Evolutionary conservation across 64 coral and sea anemone species (phyloP), one percentile per base, ranked within the genome.

Genomic region (Actinia tenebrosa): DNA sequence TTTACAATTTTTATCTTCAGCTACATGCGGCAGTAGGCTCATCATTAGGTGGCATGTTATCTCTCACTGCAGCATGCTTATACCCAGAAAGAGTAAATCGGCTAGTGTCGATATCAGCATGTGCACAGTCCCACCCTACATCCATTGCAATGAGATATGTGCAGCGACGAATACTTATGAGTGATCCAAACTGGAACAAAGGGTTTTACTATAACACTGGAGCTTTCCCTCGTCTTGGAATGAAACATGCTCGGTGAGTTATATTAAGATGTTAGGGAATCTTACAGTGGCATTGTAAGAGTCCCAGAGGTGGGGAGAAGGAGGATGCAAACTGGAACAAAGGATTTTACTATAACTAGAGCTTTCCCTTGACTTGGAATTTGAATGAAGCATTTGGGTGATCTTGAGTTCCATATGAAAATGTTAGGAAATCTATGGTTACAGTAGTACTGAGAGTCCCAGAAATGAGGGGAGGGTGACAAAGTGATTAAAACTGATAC

Each of bases 101-200:
- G 90, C 88, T 94, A 5, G 77, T 94, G 4, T 89, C 96, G 7
- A 94, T 98, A 18, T 98, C 96, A 13, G 84, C 96, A 45, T 98
- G 96, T 94, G 96, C 92, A 1, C 92, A 92, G 26, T 94, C 96
- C 3, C 96, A 98, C 42, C 96, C 96, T 46, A 78, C 96, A 30
- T 94, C 96, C n/a, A 94, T 98, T 80, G 96, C 96, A 27, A 89
- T 89, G 23, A 58, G 96, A 53, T 98, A 98, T 63, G 93, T 98
- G 6, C 96, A 98, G 88, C 85, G 96, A 42, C 90, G 90, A 22
- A 77, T 98, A 18, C 84, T 98, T 1, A 98, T 98, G 96, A 98
- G 96, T 86, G 96, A 98, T 56, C 96, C 96, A 0, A 94, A 98
- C 86, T 98, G 96, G 96, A 98, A 94, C 90, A 87, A 92, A 85